Evolutionary conservation across 2,888 invertebrate genomes (phyloP).

Genomic region (Nasonovia ribisnigri): DNA sequence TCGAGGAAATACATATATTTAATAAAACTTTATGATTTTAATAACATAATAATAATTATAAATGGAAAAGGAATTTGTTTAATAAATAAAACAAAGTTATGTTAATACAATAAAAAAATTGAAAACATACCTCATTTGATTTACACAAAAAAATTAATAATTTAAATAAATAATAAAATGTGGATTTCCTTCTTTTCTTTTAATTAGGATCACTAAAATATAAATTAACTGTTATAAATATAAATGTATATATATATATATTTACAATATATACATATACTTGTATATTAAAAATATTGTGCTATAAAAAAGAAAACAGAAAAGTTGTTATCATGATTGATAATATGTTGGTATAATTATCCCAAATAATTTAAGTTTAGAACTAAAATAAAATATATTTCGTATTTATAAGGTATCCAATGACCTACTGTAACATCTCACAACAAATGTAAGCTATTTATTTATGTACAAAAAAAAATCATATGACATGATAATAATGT

Average conservation of each 20-base stretch:
- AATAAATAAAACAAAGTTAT: conserved; percentile 30
- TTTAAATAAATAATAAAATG: conserved; percentile 50
- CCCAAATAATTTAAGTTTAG: background rate
- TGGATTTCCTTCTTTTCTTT: conserved; percentile 4
- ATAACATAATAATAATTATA: conserved; percentile 53
- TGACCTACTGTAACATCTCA: conserved; percentile 40
- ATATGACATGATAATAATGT: conserved; percentile 41
- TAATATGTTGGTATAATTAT: conserved; percentile 28
- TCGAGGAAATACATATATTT: conserved; percentile 33
- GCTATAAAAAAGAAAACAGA: conserved; percentile 48
- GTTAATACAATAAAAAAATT: conserved; percentile 25
- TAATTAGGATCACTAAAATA: conserved; percentile 22
- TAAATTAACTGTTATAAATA: conserved; percentile 2
- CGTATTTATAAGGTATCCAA: conserved; percentile 31
- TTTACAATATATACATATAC: conserved; percentile 48
- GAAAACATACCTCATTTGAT: conserved; percentile 19
- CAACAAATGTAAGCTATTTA: conserved; percentile 26
- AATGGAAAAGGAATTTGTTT: conserved; percentile 48
- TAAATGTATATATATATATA: conserved; percentile 14
- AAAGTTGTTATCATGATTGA: background rate
- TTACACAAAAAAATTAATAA: conserved; percentile 29
- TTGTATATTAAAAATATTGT: conserved; percentile 36
- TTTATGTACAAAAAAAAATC: conserved; percentile 56
- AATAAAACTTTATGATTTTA: conserved; percentile 56
- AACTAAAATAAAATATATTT: conserved; percentile 39